Evolutionary conservation across 1,140 invertebrate species (phyloP).

Genomic region (Zaprionus camerounensis): DNA sequence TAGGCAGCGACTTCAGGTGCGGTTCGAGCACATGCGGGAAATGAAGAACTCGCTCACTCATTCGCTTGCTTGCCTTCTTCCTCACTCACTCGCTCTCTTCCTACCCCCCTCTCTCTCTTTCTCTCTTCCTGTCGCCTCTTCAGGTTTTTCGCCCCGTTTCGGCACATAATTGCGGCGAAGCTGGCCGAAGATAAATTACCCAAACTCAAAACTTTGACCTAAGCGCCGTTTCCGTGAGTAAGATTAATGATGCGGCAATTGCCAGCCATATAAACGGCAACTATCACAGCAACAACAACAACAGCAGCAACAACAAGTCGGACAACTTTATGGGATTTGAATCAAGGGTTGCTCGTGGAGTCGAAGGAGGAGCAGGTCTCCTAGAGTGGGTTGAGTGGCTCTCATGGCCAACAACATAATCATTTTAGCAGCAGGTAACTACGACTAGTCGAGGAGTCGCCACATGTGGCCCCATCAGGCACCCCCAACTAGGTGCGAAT

Average conservation of each 20-base stretch:
- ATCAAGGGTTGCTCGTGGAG: conserved; percentile 65
- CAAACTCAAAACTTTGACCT: conserved; percentile 81
- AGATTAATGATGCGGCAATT: conserved; percentile 82
- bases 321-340: conserved; percentile 81
- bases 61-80: background rate
- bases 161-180: conserved; percentile 76
- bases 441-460: conserved; percentile 24
- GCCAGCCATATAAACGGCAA: conserved; percentile 72
- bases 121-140: background rate
- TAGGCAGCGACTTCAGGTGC: background rate
- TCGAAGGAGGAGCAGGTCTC: no score
- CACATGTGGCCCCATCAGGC: conserved; percentile 61
- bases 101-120: background rate
- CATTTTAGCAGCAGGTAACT: conserved; percentile 69
- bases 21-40: conserved; percentile 14
- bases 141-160: conserved; percentile 40
- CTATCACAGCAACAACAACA: conserved; percentile 69
- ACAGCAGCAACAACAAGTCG: conserved; percentile 48
- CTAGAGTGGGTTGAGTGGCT: conserved; percentile 24
- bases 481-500: conserved; percentile 66
- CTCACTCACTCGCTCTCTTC: background rate
- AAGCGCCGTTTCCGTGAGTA: conserved; percentile 80
- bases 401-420: conserved; percentile 65
- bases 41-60: background rate
- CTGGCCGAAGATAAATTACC: conserved; percentile 76